A percentile compares a stretch with the other conserved stretches of the same genome.
Evolutionary conservation across 2,797 vertebrate species (phyloP).

Genomic region (Scomberomorus guttatus): DNA sequence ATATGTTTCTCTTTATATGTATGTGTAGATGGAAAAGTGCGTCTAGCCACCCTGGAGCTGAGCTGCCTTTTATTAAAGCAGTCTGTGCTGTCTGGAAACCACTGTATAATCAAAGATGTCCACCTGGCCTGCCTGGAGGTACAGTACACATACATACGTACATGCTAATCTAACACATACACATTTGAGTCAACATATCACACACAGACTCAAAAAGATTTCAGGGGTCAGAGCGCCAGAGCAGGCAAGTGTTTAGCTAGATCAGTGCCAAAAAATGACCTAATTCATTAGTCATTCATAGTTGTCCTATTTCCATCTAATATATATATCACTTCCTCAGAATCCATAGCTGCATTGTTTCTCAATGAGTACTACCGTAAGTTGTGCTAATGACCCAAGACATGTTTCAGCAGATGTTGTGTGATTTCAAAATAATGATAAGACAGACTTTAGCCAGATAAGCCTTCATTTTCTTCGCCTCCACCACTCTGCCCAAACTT

Average conservation of each 20-base stretch:
- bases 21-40: constrained; percentile 92
- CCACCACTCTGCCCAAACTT: not conserved
- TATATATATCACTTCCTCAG: not conserved
- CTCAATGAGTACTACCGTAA: not conserved
- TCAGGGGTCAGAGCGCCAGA: not conserved
- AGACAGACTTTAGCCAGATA: not conserved
- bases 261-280: no score
- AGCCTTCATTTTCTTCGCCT: not conserved
- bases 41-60: constrained; percentile 95
- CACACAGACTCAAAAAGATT: not conserved
- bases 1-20: not conserved
- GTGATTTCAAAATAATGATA: not conserved
- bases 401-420: not conserved
- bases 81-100: constrained; percentile 89
- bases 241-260: no score
- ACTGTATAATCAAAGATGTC: constrained; percentile 94
- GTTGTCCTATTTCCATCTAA: not conserved
- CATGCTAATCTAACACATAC: not conserved
- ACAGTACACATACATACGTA: constrained; percentile 10
- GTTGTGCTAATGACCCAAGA: not conserved
- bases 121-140: constrained; percentile 98
- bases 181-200: not conserved
- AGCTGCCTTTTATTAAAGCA: constrained; percentile 95
- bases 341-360: not conserved
- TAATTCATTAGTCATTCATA: not conserved